Base-by-base conservation (phyloP, 2,888 invertebrate species). In the Dioctria rufipes region DNA sequence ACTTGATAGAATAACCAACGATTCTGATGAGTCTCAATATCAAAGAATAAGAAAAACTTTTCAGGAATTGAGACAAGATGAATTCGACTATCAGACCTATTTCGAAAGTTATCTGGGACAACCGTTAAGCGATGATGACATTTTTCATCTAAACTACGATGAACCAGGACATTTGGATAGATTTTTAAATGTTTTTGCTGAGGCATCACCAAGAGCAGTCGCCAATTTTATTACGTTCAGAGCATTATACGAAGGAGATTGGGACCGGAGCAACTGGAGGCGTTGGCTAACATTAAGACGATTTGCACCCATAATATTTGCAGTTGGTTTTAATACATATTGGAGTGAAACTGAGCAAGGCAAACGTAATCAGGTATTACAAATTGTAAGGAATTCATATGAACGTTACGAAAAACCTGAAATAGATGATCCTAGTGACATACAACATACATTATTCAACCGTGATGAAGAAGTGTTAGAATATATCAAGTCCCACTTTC, bases 171-270 rank as follows among this genome's bases (percentile, higher is more conserved):
- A 58, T 11, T 58, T 58, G 1, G 58, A 58, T 13, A 13, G 11
- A 58, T 6, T 13, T 58, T n/a, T 58, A 5, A 25, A 25, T 11
- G 11, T 58, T n/a, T 58, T 11, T n/a, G 58, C 58, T 11, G n/a
- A 11, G 5, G 58, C n/a, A 4, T 5, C 58, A 5, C 58, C 58
- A 11, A 71, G 71, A 54, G 9, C 51, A 3, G 5, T 71, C 11
- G 71, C 71, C 9, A 71, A 71, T 54, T 71, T n/a, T 25, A 11
- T 71, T 5, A 51, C 71, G 5, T 40, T 39, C 13, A 42, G 40
- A 37, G 58, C 25, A 11, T 25, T 51, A 6, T 6, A 5, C 3
- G 5, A 49, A 11, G 67, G 37, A 25, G 2, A 25, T 37, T 37
- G 13, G n/a, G 3, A 49, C 0, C 6, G 39, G 0, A 4, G 11